Base-by-base conservation (phyloP, 1,140 invertebrate genomes). In the Meloidogyne floridensis region DNA sequence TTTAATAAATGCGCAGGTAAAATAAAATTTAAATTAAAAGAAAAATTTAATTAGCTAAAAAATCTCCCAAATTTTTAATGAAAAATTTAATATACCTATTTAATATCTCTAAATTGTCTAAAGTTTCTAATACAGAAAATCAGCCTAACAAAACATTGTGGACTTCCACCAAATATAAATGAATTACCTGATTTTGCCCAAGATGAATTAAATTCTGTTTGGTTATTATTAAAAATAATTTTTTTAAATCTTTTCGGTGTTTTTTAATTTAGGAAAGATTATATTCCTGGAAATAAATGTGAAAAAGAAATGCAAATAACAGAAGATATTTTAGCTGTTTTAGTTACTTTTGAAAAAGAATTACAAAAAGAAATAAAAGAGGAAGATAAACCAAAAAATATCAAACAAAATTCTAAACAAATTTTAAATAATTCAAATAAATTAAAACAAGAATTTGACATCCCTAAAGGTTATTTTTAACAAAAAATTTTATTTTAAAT, bases 321-420 rank as follows among this genome's bases (percentile, higher is more conserved):
- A 5, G 86, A 87, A 54, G 86, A 87, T 74, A 87, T 87, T 75
- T 73, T 87, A 42, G 78, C 86, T 47, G 86, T 87, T 32, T 73
- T 87, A 53, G 86, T 87, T 11, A 88, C 87, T 86, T 87, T 87
- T 65, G 86, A 87, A 75, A 86, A 86, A 56, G 85, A 86, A 69
- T 76, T 88, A 56, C 15, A 85, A 65, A 65, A 65, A n/a, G 59
- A 65, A 65, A 11, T 7, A 65, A n/a, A 4, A 54, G 9, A 54
- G 10, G 53, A 54, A 54, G 9, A 54, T 15, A 59, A 15, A 59
- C 13, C 15, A 65, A 65, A 65, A 65, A 65, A 65, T 65, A 65
- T n/a, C 7, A n/a, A n/a, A 65, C 1, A 5, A 65, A 65, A 4
- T n/a, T 7, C 2, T 65, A 65, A 65, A 65, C 6, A n/a, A 5